Evolutionary conservation across 2,888 invertebrate species (phyloP).

Genomic region (Aproaerema taeniolella): DNA sequence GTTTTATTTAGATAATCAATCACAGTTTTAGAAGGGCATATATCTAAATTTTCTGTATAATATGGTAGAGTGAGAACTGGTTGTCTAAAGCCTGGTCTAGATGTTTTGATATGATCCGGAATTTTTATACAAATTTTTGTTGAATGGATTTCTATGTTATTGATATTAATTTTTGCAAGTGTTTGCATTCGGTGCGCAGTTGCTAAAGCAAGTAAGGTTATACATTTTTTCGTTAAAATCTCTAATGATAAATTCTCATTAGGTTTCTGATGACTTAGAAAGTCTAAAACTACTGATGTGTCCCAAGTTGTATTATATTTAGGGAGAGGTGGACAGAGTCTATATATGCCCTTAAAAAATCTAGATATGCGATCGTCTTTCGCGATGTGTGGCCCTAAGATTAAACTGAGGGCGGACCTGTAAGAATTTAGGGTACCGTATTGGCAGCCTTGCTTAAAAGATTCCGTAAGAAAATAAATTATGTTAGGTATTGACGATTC

Average conservation of each 20-base stretch:
- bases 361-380: background rate
- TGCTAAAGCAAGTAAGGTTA: background rate
- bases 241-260: background rate
- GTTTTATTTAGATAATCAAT: conserved; percentile 3
- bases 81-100: conserved; percentile 7
- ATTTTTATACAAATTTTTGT: conserved; percentile 7
- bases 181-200: conserved; percentile 13
- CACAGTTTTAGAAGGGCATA: conserved; percentile 8
- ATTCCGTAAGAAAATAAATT: background rate
- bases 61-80: conserved; percentile 10
- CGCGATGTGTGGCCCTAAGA: background rate
- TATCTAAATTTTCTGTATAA: conserved; percentile 7
- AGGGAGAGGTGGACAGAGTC: background rate
- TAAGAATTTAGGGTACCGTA: background rate
- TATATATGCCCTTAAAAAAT: background rate
- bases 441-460: background rate
- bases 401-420: background rate
- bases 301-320: conserved; percentile 1
- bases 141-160: background rate
- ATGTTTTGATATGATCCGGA: conserved; percentile 9
- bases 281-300: background rate
- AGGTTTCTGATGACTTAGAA: background rate
- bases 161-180: conserved; percentile 3
- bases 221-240: background rate
- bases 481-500: background rate